Percentiles rank a stretch among this genome's conserved stretches.
These are phyloP conservation scores for Periplaneta americana DNA, from an alignment of 1,140 invertebrate genomes.

Conservation along the genomic window DNA sequence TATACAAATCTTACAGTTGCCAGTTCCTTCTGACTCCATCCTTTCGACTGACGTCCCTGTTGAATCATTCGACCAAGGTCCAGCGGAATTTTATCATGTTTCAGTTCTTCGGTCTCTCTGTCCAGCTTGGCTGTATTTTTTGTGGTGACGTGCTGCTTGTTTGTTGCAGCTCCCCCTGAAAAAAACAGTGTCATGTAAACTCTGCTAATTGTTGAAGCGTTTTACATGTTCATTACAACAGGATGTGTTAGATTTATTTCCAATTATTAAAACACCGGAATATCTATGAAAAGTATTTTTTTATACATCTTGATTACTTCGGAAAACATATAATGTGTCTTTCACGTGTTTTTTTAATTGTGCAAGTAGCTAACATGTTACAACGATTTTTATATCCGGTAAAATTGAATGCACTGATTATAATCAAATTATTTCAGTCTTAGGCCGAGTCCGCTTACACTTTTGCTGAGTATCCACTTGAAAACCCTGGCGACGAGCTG, in stretches of 20 bases:
- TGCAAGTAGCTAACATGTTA: no score
- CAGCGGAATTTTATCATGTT: slow-evolving; percentile 84
- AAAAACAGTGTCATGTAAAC: not conserved
- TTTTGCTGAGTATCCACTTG: slow-evolving; percentile 93
- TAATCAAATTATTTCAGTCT: not conserved
- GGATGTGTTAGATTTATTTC: no score
- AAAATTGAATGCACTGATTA: no score
- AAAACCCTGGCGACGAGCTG: slow-evolving; percentile 79
- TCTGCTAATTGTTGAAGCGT: no score
- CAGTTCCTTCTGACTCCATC: slow-evolving; percentile 94
- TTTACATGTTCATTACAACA: no score
- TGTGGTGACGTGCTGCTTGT: slow-evolving; percentile 89
- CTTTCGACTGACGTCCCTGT: slow-evolving; percentile 87
- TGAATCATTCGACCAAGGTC: slow-evolving; percentile 92
- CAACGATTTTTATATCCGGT: no score
- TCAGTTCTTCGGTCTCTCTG: slow-evolving; percentile 95
- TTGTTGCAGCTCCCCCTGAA: slow-evolving; percentile 82
- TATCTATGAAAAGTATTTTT: no score
- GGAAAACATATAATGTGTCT: no score
- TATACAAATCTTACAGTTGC: slow-evolving; percentile 88
- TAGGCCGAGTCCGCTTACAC: slow-evolving; percentile 53
- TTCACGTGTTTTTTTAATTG: no score
- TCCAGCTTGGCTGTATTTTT: slow-evolving; percentile 97
- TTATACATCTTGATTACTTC: no score
- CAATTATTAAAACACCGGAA: no score